Evolutionary conservation across 2,113 vertebrate species (phyloP).

Genomic region (Cervus canadensis): DNA sequence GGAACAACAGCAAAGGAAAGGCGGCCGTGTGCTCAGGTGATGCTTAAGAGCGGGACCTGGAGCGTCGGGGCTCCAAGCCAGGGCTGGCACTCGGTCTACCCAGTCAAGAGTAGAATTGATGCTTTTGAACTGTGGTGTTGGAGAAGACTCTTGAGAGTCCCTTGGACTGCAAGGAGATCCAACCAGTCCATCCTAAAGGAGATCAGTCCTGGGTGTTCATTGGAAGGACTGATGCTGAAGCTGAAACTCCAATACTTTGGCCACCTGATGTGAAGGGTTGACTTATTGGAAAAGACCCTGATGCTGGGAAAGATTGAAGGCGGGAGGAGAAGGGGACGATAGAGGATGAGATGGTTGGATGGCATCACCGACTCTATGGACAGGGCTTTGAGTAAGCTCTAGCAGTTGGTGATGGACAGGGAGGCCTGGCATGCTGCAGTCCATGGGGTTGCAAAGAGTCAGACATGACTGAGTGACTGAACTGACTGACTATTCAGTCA

Average conservation of each 20-base stretch:
- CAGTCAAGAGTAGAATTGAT: neutral
- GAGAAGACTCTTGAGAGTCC: neutral
- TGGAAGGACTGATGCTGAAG: neutral
- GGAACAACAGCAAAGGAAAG: neutral
- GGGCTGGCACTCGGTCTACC: neutral
- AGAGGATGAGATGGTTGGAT: neutral
- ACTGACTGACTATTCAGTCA: neutral
- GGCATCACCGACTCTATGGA: neutral
- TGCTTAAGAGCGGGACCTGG: fast-evolving
- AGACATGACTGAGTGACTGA: neutral
- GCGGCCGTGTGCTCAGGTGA: neutral
- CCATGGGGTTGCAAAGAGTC: neutral
- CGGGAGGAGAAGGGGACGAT: fast-evolving
- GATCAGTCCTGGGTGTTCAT: neutral
- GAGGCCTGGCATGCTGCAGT: neutral
- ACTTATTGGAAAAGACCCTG: neutral
- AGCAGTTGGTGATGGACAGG: neutral
- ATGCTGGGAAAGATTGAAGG: neutral
- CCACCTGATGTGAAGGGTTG: neutral
- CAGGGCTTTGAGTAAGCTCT: neutral
- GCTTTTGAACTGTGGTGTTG: neutral
- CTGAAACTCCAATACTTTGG: neutral
- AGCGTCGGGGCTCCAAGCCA: neutral
- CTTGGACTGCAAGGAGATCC: neutral
- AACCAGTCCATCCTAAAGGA: neutral